Base-by-base conservation (phyloP, 2,888 invertebrate species). In the Chymomyza caudatula region DNA sequence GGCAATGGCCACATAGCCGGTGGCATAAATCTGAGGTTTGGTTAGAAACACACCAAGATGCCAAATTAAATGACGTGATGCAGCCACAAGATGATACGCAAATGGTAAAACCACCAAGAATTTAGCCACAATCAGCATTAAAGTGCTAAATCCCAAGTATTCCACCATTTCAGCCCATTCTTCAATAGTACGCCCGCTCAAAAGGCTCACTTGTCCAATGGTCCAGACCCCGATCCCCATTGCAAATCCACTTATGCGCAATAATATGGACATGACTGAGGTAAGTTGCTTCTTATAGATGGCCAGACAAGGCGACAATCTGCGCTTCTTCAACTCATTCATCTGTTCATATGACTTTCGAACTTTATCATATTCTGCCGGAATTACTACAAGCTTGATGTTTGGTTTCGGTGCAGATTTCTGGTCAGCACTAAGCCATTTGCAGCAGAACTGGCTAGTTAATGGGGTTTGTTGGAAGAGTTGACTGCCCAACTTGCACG, bases 211-310 rank as follows among this genome's bases (percentile, higher is more conserved):
- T 1, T 81, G 2, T 0, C 82, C 82, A 6, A 81, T 42, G 0
- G 22, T 29, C 77, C 78, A 82, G 17, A 79, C 53, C 13, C 59
- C 67, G 0, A 78, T 0, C 1, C 65, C 71, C 22, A 82, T 11
- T 0, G 57, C 37, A 0, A 69, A 60, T 6, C 82, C 82, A n/a
- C 67, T 70, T 0, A 71, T 60, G 2, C 82, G 73, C 4, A 82
- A 37, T 0, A 71, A 51, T 15, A 81, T 81, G 1, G 82, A 82
- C 61, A 82, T 20, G 0, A 70, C 52, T 0, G 82, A 82, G 2
- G 82, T 82, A 23, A 84, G 25, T 19, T 82, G 74, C 3, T 37
- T 55, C 60, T 65, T 77, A 23, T 82, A 82, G 29, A 82, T 84
- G 2, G 22, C 23, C 42, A 82, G 62, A 44, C 74, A 73, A 0